Evolutionary conservation across 2,888 invertebrate species (phyloP).

Genomic region (Beris morrisii): DNA sequence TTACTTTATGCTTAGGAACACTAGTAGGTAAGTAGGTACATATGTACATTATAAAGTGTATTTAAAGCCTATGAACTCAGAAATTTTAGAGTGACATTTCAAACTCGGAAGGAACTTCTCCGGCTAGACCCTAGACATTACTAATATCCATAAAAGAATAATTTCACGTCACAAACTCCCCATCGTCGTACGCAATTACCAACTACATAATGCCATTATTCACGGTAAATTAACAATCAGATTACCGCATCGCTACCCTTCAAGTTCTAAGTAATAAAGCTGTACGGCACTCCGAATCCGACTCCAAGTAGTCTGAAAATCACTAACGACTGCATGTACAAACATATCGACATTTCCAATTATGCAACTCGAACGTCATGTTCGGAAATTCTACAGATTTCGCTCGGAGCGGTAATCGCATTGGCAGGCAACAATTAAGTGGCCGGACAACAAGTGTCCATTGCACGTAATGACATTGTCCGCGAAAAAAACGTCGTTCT

Average conservation of each 20-base stretch:
- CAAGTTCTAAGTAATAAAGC: background rate
- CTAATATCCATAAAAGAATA: too few relatives aligned
- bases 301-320: slow-evolving; percentile 22
- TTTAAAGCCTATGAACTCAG: too few relatives aligned
- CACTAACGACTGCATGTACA: slow-evolving; percentile 23
- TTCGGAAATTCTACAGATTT: slow-evolving; percentile 27
- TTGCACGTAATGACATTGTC: slow-evolving; percentile 17
- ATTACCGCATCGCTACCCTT: background rate
- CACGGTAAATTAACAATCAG: slow-evolving; percentile 19
- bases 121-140: too few relatives aligned
- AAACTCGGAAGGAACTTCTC: too few relatives aligned
- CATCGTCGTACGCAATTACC: background rate
- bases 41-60: too few relatives aligned
- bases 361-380: slow-evolving; percentile 32
- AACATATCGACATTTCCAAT: slow-evolving; percentile 26
- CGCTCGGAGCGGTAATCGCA: slow-evolving; percentile 24
- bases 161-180: too few relatives aligned
- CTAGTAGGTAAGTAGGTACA: too few relatives aligned
- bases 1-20: too few relatives aligned
- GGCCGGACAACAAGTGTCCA: slow-evolving; percentile 22
- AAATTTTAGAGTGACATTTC: too few relatives aligned
- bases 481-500: too few relatives aligned
- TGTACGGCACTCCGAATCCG: background rate
- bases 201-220: slow-evolving; percentile 17
- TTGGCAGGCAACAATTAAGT: slow-evolving; percentile 26